phyloP scores from a whole-genome alignment of 2,113 vertebrate species.

The Pomatorhinus ruficollis region DNA sequence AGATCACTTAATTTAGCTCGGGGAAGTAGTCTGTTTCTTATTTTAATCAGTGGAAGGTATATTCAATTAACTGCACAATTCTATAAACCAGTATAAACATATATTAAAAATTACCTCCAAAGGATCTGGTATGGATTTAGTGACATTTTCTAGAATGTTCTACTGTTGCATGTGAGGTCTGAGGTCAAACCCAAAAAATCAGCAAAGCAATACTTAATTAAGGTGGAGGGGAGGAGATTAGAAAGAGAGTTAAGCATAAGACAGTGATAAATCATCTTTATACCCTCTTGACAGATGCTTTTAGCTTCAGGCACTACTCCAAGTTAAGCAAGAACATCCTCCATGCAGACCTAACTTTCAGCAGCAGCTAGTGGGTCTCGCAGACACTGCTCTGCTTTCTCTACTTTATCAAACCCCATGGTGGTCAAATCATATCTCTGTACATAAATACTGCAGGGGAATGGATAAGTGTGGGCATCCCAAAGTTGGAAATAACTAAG shows the following conservation, averaged over 20 bases:
- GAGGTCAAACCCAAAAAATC: not conserved
- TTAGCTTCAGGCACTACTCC: not conserved
- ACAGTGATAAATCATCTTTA: not conserved
- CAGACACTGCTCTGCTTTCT: not conserved
- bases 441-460: not conserved
- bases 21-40: not conserved
- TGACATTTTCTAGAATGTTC: not conserved
- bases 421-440: not conserved
- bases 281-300: not conserved
- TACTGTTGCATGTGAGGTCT: not conserved
- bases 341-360: not conserved
- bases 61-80: not conserved
- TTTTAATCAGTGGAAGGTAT: not conserved
- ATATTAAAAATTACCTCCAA: not conserved
- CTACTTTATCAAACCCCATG: not conserved
- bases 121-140: not conserved
- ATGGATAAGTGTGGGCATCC: not conserved
- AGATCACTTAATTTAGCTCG: not conserved
- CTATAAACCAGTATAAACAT: not conserved
- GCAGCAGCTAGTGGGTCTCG: not conserved
- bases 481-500: fast-evolving
- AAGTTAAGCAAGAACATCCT: not conserved
- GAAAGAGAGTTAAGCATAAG: not conserved
- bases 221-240: fast-evolving
- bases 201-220: not conserved